Conservation (phyloP, 2,797 vertebrate species). For the Semaprochilodus insignis region DNA sequence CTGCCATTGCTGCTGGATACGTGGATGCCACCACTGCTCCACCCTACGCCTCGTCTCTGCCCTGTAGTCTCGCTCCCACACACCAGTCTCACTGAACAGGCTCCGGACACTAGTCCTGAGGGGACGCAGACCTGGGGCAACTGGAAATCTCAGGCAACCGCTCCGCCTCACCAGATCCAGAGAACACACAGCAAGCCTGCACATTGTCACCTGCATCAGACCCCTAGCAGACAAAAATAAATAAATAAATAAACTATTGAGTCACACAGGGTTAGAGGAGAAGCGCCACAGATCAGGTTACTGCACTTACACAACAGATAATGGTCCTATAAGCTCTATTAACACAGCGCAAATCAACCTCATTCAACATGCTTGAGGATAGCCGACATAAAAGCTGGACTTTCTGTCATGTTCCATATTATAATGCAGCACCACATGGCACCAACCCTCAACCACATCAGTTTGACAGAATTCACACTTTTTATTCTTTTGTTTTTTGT, state of each 20-base stretch:
- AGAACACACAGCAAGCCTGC: constrained; percentile 65
- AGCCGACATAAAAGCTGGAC: too few relatives aligned
- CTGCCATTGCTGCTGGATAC: constrained; percentile 82
- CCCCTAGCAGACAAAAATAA: constrained; percentile 27
- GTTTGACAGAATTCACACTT: too few relatives aligned
- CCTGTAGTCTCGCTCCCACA: constrained; percentile 88
- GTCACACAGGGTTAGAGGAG: background rate
- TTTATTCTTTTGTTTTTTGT: too few relatives aligned
- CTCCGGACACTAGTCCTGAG: constrained; percentile 65
- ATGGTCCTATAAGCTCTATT: background rate
- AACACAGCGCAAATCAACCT: background rate
- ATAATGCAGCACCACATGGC: too few relatives aligned
- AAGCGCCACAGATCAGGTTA: too few relatives aligned
- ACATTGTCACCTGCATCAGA: constrained; percentile 76
- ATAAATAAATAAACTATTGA: background rate
- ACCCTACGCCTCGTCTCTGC: constrained; percentile 85
- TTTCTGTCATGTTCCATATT: too few relatives aligned
- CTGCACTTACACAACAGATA: background rate
- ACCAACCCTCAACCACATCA: too few relatives aligned
- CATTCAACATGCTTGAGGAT: too few relatives aligned
- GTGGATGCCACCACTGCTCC: constrained; percentile 89
- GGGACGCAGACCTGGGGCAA: constrained; percentile 10
- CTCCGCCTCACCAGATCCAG: constrained; percentile 65
- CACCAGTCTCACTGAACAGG: constrained; percentile 88
- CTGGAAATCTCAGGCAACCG: constrained; percentile 38